These are phyloP conservation scores for Barbus barbus DNA, from an alignment of 2,113 vertebrate species.

Conservation along the genomic window DNA sequence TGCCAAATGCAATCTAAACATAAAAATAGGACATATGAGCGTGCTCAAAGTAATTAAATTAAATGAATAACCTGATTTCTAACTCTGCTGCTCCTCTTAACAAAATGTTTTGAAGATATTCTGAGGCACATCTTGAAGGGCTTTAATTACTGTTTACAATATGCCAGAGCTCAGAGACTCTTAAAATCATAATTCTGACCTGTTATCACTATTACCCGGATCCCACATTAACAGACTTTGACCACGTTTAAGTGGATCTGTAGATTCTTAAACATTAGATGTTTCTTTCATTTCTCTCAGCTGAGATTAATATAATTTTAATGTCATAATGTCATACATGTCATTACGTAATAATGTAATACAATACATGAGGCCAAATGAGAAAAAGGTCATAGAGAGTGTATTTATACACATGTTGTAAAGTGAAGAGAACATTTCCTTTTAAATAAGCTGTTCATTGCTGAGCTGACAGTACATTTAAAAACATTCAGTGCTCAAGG, in stretches of 20 bases:
- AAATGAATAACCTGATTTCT: neutral
- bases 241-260: neutral
- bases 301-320: neutral
- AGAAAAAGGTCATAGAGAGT: neutral
- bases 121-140: neutral
- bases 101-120: neutral
- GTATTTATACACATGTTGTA: neutral
- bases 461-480: neutral
- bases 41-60: neutral
- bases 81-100: neutral
- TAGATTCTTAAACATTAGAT: neutral
- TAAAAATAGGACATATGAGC: too few species aligned
- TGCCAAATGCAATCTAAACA: too few species aligned
- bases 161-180: neutral
- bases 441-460: neutral
- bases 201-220: neutral
- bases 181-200: constrained; percentile 9
- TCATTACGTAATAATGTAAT: neutral
- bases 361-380: neutral
- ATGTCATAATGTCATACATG: neutral
- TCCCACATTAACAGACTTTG: neutral
- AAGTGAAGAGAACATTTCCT: neutral
- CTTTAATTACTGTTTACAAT: too few species aligned
- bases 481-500: neutral
- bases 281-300: neutral